Percentiles rank a stretch among this genome's conserved stretches.
Conservation (phyloP, 2,113 vertebrate species). For the Empidonax alnorum region DNA sequence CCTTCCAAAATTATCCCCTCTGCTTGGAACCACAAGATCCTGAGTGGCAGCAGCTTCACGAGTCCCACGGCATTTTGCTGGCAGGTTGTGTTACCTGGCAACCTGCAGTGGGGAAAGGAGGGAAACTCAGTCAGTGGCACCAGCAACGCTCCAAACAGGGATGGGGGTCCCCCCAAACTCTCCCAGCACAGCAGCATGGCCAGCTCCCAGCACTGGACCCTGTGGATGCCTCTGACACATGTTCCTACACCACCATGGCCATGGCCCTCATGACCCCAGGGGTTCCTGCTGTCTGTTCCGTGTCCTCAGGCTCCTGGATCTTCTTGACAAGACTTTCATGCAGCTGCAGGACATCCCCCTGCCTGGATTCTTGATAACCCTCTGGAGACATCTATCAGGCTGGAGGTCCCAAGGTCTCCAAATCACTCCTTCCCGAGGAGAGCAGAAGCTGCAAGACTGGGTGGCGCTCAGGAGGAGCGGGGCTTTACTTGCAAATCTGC, state of each 20-base stretch:
- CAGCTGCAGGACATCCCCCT: not conserved
- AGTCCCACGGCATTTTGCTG: conserved; percentile 31
- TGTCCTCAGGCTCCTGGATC: not conserved
- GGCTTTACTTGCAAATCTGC: not conserved
- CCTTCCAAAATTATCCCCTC: not conserved
- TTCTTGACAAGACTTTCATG: not conserved
- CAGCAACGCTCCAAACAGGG: not conserved
- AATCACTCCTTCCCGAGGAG: not conserved
- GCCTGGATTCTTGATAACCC: not conserved
- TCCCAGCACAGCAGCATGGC: not conserved
- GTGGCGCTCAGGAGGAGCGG: not conserved
- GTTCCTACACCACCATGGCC: not conserved
- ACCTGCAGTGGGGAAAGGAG: conserved; percentile 48
- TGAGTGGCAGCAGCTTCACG: not conserved
- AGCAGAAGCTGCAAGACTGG: not conserved
- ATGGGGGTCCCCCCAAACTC: not conserved
- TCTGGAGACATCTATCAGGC: not conserved
- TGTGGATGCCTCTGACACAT: accelerated
- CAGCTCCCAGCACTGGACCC: not conserved
- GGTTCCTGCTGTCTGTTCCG: not conserved
- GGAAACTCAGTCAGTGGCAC: not conserved
- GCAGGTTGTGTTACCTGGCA: conserved; percentile 66
- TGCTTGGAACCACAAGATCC: not conserved
- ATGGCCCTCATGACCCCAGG: accelerated
- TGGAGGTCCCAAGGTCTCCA: not conserved